Percentiles rank a stretch among this genome's conserved stretches.
Conservation (phyloP, 2,797 vertebrate species). For the Enteromius viviparus region DNA sequence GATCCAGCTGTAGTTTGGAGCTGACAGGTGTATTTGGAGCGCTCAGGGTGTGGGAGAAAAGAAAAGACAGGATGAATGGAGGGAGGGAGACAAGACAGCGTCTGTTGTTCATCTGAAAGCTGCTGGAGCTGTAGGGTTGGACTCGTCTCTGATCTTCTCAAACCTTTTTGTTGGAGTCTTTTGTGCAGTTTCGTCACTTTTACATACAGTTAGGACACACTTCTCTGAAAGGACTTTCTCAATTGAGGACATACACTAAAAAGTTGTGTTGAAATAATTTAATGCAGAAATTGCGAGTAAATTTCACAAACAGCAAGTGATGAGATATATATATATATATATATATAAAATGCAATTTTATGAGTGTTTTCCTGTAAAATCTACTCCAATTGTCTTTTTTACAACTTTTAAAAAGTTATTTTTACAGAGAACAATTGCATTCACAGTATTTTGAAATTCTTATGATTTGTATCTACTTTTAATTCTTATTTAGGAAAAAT, state of each 20-base stretch:
- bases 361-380: too few relatives aligned
- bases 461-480: not conserved
- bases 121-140: constrained; percentile 8
- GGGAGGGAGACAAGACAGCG: constrained; percentile 1
- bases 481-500: not conserved
- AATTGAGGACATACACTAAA: not conserved
- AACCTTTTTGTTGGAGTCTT: not conserved
- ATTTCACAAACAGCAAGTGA: too few relatives aligned
- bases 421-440: not conserved
- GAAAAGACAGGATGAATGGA: constrained; percentile 26
- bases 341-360: too few relatives aligned
- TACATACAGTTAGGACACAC: not conserved
- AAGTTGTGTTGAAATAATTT: not conserved
- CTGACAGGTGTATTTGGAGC: constrained; percentile 52
- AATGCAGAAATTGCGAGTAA: not conserved
- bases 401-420: too few relatives aligned
- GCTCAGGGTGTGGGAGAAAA: constrained; percentile 43
- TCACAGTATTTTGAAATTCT: not conserved
- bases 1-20: constrained; percentile 35
- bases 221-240: not conserved
- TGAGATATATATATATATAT: too few relatives aligned
- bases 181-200: not conserved
- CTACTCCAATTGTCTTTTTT: too few relatives aligned
- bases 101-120: constrained; percentile 27
- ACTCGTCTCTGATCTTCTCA: constrained; percentile 17